Conservation (phyloP, 92 coral and sea anemone species). For the Palythoa grandis region DNA sequence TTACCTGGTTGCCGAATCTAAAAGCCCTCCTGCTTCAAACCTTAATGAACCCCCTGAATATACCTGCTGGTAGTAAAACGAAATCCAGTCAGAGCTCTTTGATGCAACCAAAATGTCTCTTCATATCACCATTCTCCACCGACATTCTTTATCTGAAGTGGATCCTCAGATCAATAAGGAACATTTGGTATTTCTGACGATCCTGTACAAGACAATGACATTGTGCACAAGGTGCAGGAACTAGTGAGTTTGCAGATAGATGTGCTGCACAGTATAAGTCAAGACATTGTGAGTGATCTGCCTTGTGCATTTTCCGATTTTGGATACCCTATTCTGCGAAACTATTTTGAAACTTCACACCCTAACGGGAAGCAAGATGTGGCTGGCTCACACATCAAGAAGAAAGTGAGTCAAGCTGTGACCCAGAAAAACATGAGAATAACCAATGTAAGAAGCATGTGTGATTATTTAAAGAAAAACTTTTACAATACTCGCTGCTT, state of each 20-base stretch:
- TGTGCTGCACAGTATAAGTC: constrained; percentile 48
- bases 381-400: constrained; percentile 46
- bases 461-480: background rate
- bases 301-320: constrained; percentile 44
- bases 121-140: constrained; percentile 54
- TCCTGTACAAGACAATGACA: constrained; percentile 1
- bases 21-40: too few relatives aligned
- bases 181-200: constrained; percentile 50
- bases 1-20: too few relatives aligned
- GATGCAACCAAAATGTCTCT: constrained; percentile 16
- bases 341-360: constrained; percentile 37
- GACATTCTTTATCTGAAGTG: constrained; percentile 38
- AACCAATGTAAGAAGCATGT: constrained; percentile 13
- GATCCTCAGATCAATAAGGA: constrained; percentile 50
- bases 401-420: constrained; percentile 52
- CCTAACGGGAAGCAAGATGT: constrained; percentile 51
- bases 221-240: constrained; percentile 23
- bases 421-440: constrained; percentile 26
- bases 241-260: constrained; percentile 45
- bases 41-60: background rate
- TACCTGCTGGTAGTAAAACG: background rate
- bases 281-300: constrained; percentile 40
- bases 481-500: background rate
- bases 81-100: background rate
- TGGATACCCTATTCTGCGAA: constrained; percentile 38